Evolutionary conservation across 2,797 vertebrate genomes (phyloP).

Genomic region (Sus cebifrons): DNA sequence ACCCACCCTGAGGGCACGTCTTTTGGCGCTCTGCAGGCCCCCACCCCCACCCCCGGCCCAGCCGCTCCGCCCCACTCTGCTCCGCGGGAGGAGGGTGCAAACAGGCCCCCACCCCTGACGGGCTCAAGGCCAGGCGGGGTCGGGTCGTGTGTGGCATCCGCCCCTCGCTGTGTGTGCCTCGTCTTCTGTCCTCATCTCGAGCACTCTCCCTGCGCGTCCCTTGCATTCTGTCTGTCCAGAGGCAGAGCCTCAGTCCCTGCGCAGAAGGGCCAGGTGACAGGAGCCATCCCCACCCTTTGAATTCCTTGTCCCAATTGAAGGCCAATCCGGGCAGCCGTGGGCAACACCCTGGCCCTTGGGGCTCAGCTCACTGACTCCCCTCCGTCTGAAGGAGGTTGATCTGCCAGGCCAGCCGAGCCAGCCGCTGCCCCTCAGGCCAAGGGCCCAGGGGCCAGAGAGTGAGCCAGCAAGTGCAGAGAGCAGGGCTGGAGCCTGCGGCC

Average conservation of each 20-base stretch:
- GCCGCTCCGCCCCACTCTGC: too few species aligned
- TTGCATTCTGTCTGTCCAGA: not conserved
- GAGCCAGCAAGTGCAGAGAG: not conserved
- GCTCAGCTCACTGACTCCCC: not conserved
- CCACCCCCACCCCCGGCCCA: not conserved
- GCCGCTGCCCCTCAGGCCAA: not conserved
- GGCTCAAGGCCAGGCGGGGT: rapidly evolving
- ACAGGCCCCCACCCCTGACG: not conserved
- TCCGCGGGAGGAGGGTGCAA: too few species aligned
- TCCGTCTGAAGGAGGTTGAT: too few species aligned
- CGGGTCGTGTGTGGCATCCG: rapidly evolving
- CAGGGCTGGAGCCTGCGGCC: not conserved
- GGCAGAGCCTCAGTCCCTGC: not conserved
- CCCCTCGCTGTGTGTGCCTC: not conserved
- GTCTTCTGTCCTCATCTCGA: not conserved
- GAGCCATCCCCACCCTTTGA: not conserved
- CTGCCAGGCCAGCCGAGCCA: not conserved
- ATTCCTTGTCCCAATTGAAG: not conserved
- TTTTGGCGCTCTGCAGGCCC: not conserved
- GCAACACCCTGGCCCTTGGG: rapidly evolving
- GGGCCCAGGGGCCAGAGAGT: not conserved
- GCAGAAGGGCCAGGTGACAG: not conserved
- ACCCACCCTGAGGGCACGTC: conserved; percentile 76
- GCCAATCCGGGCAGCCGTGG: not conserved
- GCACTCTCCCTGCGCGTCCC: not conserved